Evolutionary conservation across 2,888 invertebrate species (phyloP).

Genomic region (Koerneria pararmatus): DNA sequence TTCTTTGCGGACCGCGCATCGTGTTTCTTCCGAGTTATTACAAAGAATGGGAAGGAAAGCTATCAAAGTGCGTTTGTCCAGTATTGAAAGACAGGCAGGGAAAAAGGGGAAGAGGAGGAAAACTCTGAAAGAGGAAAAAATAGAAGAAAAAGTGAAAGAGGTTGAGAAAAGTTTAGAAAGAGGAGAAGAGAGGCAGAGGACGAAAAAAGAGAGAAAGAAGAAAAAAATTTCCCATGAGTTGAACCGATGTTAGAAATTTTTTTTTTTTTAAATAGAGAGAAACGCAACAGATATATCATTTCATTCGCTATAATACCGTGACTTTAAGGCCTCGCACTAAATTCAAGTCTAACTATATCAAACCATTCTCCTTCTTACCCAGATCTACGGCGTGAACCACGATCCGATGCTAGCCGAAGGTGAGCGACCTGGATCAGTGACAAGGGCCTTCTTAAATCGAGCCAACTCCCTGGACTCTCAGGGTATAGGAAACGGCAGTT

Average conservation of each 20-base stretch:
- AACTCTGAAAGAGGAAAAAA: neutral
- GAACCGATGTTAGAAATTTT: no score
- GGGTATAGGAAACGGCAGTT: no score
- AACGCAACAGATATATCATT: no score
- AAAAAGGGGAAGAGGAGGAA: neutral
- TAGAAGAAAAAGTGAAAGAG: no score
- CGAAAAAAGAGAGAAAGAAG: no score
- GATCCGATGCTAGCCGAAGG: constrained; percentile 57
- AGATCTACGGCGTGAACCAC: constrained; percentile 84
- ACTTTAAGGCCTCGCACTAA: no score
- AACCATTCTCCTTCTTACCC: neutral
- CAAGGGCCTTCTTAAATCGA: constrained; percentile 53
- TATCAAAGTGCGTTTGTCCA: constrained; percentile 66
- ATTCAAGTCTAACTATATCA: no score
- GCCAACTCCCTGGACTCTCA: constrained; percentile 58
- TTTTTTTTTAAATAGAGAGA: no score
- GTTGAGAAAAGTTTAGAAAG: no score
- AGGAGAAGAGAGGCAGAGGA: no score
- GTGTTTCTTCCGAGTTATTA: constrained; percentile 87
- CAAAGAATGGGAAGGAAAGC: constrained; percentile 97
- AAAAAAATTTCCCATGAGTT: no score
- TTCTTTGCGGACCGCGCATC: constrained; percentile 89
- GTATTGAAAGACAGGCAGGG: neutral
- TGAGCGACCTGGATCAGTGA: constrained; percentile 54
- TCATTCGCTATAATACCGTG: no score